Percentiles rank a stretch among this genome's conserved stretches.
These are phyloP conservation scores for Tridacna gigas DNA, from an alignment of 2,888 invertebrate species.

Conservation along the genomic window DNA sequence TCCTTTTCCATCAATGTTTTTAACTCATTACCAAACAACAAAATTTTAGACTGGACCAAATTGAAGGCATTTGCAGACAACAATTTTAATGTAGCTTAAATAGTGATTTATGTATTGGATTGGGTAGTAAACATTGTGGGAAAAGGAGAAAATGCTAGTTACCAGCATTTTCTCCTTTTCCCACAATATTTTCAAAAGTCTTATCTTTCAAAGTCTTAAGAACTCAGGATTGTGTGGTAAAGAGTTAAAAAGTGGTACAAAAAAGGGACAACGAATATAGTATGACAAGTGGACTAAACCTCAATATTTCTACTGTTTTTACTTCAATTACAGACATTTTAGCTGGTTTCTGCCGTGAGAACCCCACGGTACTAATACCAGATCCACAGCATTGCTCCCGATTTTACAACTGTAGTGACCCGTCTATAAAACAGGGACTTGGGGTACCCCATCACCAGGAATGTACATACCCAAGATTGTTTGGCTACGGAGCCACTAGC, in stretches of 20 bases:
- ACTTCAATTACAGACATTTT: constrained; percentile 50
- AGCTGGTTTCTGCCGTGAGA: constrained; percentile 66
- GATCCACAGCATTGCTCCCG: constrained; percentile 73
- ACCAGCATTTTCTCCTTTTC: not conserved
- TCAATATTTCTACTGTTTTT: too few species aligned
- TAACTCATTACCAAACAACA: too few species aligned
- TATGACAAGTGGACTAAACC: too few species aligned
- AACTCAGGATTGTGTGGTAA: too few species aligned
- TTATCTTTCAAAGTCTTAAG: not conserved
- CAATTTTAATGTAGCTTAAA: too few species aligned
- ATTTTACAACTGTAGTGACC: constrained; percentile 75
- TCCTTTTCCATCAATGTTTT: too few species aligned
- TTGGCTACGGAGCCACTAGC: constrained; percentile 63
- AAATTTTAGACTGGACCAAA: too few species aligned
- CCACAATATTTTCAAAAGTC: not conserved
- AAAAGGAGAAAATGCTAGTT: not conserved
- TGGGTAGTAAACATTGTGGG: not conserved
- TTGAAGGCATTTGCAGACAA: too few species aligned
- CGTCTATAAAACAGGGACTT: constrained; percentile 48
- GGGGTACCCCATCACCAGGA: constrained; percentile 65
- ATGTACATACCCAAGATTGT: constrained; percentile 72
- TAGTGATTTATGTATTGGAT: too few species aligned
- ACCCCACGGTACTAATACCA: constrained; percentile 67
- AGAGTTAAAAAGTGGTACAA: too few species aligned
- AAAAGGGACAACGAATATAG: too few species aligned